phyloP scores from a whole-genome alignment of 2,797 vertebrate species.

The Delichon dasypus region DNA sequence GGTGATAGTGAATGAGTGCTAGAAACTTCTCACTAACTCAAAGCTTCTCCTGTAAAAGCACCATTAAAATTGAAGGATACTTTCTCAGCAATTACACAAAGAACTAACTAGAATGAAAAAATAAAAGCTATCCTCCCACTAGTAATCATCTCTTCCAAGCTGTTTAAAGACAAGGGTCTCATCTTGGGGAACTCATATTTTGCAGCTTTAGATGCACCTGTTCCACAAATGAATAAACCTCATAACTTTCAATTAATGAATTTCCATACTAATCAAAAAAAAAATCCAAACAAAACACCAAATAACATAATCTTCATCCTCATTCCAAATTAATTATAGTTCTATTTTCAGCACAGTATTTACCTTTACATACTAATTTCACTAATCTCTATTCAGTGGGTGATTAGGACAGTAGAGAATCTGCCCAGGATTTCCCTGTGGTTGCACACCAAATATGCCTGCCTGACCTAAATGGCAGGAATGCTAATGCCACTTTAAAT shows the following conservation, averaged over 20 bases:
- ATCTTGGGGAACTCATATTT: background rate
- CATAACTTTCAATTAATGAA: background rate
- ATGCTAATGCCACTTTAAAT: background rate
- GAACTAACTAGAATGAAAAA: background rate
- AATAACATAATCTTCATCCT: conserved; percentile 3
- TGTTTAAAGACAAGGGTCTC: background rate
- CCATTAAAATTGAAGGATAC: background rate
- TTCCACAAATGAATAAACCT: background rate
- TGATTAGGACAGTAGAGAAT: conserved; percentile 17
- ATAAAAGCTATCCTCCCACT: background rate
- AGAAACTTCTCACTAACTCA: background rate
- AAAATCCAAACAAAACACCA: background rate
- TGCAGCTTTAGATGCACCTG: background rate
- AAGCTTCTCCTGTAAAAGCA: background rate
- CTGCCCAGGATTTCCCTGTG: background rate
- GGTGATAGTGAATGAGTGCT: background rate
- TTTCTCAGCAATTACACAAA: background rate
- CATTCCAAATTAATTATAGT: background rate
- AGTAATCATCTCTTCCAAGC: background rate
- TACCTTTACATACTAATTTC: conserved; percentile 24
- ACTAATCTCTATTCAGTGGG: conserved; percentile 1
- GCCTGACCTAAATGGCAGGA: background rate
- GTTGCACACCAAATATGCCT: background rate
- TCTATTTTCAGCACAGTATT: background rate
- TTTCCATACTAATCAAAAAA: background rate